Percentiles rank a stretch among this genome's conserved stretches.
These are phyloP conservation scores for Neostethus bicornis DNA, from an alignment of 2,797 vertebrate species.

Conservation along the genomic window DNA sequence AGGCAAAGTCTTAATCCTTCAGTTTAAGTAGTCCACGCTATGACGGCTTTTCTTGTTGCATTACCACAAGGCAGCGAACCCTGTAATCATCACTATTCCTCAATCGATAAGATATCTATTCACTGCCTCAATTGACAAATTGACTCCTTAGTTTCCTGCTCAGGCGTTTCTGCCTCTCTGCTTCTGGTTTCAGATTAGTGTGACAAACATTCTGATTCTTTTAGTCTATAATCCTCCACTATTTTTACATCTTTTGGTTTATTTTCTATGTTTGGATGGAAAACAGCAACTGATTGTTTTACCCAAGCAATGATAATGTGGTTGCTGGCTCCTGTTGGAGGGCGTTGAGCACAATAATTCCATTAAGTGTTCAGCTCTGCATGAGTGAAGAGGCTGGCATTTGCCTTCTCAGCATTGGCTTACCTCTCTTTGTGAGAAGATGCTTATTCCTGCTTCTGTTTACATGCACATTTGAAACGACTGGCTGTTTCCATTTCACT, in stretches of 20 bases:
- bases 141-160: slow-evolving; percentile 44
- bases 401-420: slow-evolving; percentile 35
- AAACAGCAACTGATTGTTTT: slow-evolving; percentile 36
- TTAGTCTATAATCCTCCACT: slow-evolving; percentile 38
- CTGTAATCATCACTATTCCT: slow-evolving; percentile 60
- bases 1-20: slow-evolving; percentile 46
- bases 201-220: slow-evolving; percentile 17
- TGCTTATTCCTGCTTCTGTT: slow-evolving; percentile 43
- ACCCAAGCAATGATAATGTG: slow-evolving; percentile 48
- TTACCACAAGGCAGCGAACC: slow-evolving; percentile 48
- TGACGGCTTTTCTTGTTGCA: slow-evolving; percentile 45
- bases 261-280: slow-evolving; percentile 31
- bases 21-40: slow-evolving; percentile 27
- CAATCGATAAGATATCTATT: slow-evolving; percentile 62
- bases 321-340: slow-evolving; percentile 36
- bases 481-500: slow-evolving; percentile 36
- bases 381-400: slow-evolving; percentile 26
- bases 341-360: slow-evolving; percentile 43
- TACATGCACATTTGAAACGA: slow-evolving; percentile 41
- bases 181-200: slow-evolving; percentile 44
- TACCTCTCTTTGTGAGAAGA: slow-evolving; percentile 31
- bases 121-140: slow-evolving; percentile 51
- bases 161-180: slow-evolving; percentile 12
- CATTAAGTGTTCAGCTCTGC: slow-evolving; percentile 42
- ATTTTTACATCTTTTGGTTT: slow-evolving; percentile 39